Conservation (phyloP, 2,113 vertebrate species). For the Acrocephalus kingi region DNA sequence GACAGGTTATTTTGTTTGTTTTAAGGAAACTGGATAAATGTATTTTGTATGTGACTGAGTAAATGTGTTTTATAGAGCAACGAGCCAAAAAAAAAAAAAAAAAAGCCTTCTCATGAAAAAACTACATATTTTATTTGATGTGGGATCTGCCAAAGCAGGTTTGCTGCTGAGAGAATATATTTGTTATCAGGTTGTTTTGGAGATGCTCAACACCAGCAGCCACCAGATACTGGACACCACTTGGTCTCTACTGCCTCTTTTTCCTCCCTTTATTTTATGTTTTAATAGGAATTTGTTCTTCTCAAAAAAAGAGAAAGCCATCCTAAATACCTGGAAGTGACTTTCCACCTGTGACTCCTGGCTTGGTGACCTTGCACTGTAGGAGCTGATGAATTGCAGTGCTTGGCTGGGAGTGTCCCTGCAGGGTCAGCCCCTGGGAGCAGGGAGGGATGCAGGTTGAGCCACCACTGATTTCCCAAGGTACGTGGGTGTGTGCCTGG, state of each 20-base stretch:
- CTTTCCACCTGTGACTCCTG: background rate
- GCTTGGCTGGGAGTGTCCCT: background rate
- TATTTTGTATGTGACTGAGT: conserved; percentile 27
- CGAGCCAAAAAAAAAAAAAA: background rate
- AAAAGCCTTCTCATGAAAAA: background rate
- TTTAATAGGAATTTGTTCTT: background rate
- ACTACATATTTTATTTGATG: background rate
- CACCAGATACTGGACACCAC: background rate
- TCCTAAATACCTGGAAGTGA: background rate
- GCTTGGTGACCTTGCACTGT: background rate
- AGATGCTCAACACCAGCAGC: background rate
- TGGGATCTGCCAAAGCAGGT: conserved; percentile 15
- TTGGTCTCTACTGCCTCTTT: background rate
- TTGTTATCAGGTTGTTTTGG: background rate
- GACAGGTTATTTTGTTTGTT: conserved; percentile 66
- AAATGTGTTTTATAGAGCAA: conserved; percentile 11
- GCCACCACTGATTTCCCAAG: accelerated
- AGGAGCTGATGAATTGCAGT: accelerated
- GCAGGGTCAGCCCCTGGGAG: accelerated
- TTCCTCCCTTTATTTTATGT: background rate
- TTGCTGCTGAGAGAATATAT: conserved; percentile 1
- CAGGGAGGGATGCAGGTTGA: background rate
- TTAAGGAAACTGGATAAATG: conserved; percentile 44
- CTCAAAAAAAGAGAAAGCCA: background rate
- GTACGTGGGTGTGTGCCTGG: accelerated